phyloP scores from a whole-genome alignment of 2,888 invertebrate genomes.

The Drosophila austrosaltans region DNA sequence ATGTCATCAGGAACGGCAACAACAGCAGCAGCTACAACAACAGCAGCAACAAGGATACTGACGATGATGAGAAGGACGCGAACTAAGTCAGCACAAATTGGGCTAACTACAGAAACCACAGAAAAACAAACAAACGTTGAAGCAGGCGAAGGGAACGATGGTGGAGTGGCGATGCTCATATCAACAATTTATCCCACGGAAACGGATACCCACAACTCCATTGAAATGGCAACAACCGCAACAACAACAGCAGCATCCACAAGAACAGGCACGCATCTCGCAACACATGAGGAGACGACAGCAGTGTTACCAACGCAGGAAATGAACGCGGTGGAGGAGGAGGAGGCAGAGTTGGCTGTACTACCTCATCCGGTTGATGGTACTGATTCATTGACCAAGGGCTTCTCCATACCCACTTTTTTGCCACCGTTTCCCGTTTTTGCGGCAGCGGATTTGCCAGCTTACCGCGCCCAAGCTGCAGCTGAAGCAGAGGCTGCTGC shows the following conservation, averaged over 20 bases:
- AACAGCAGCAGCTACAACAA: slow-evolving; percentile 30
- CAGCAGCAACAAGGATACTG: slow-evolving; percentile 29
- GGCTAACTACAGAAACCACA: slow-evolving; percentile 61
- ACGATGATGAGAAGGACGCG: slow-evolving; percentile 23
- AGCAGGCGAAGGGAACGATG: slow-evolving; percentile 25
- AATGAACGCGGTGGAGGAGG: background rate
- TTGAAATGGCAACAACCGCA: slow-evolving; percentile 47
- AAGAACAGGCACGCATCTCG: background rate
- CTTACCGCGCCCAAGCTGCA: slow-evolving; percentile 70
- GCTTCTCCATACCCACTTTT: slow-evolving; percentile 81
- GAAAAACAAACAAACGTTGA: slow-evolving; percentile 31
- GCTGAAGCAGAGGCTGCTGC: slow-evolving; percentile 60
- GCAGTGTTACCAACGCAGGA: background rate
- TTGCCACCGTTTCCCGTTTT: slow-evolving; percentile 80
- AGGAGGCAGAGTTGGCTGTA: slow-evolving; percentile 15
- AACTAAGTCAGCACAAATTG: slow-evolving; percentile 71
- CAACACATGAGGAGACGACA: slow-evolving; percentile 5
- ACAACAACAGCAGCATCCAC: slow-evolving; percentile 1
- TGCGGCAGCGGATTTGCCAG: slow-evolving; percentile 78
- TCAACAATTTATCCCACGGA: slow-evolving; percentile 70
- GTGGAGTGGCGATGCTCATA: slow-evolving; percentile 56
- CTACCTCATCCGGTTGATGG: slow-evolving; percentile 58
- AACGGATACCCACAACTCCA: slow-evolving; percentile 72
- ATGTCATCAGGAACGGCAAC: slow-evolving; percentile 61
- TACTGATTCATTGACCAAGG: slow-evolving; percentile 79